These are phyloP conservation scores for Cavia porcellus DNA, from an alignment of 2,113 vertebrate genomes.

Conservation along the genomic window DNA sequence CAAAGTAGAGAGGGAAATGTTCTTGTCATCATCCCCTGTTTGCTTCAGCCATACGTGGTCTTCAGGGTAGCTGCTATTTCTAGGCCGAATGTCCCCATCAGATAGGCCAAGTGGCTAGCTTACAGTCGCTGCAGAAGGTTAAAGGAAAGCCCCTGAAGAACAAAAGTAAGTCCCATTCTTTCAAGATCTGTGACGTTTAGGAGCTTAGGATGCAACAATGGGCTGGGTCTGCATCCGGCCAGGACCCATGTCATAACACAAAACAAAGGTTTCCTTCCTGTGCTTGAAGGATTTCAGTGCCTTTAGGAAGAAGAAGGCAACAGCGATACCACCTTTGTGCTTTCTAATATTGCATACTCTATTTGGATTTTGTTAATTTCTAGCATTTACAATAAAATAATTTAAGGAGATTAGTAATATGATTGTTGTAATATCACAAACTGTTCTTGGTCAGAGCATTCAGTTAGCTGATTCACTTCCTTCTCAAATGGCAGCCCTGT, in stretches of 20 bases:
- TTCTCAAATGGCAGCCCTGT: background rate
- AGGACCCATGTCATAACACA: background rate
- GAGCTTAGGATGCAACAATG: background rate
- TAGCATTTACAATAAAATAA: background rate
- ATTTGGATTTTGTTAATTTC: constrained; percentile 10
- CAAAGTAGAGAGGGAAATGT: constrained; percentile 43
- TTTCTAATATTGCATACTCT: background rate
- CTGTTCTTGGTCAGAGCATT: background rate
- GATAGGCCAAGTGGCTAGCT: background rate
- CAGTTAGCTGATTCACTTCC: background rate
- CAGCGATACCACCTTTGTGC: background rate
- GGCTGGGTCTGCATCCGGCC: background rate
- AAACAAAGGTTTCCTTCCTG: background rate
- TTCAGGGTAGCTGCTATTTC: constrained; percentile 43
- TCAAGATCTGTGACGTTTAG: background rate
- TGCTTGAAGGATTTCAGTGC: background rate
- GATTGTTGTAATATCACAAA: background rate
- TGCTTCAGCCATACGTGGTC: background rate
- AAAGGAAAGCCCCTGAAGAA: constrained; percentile 16
- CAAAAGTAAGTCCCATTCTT: background rate
- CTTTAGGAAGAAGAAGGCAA: background rate
- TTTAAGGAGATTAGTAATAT: background rate
- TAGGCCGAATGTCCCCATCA: background rate
- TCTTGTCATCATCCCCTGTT: background rate
- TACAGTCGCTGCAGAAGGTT: background rate